Evolutionary conservation across 2,888 invertebrate genomes (phyloP).

Genomic region (Rhamnusium bicolor): DNA sequence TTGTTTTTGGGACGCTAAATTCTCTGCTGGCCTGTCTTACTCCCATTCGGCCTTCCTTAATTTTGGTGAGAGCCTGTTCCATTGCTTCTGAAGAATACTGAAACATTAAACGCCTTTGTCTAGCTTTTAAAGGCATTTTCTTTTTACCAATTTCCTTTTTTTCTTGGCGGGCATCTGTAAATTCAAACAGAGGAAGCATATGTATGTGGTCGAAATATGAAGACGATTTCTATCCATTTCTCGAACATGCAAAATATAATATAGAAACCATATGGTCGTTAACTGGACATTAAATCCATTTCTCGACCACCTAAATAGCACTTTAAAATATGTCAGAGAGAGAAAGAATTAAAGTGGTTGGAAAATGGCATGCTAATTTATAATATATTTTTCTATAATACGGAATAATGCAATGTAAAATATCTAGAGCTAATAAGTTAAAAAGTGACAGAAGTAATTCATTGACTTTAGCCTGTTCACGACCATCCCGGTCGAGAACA

Average conservation of each 20-base stretch:
- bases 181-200: too few relatives aligned
- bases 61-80: neutral
- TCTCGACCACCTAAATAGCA: neutral
- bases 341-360: neutral
- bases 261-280: neutral
- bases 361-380: neutral
- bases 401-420: neutral
- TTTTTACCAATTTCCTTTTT: neutral
- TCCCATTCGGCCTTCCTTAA: neutral
- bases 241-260: neutral
- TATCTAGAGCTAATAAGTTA: too few relatives aligned
- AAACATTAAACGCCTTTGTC: neutral
- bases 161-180: neutral
- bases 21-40: conserved; percentile 36
- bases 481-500: too few relatives aligned
- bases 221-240: neutral
- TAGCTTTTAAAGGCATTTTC: neutral
- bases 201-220: neutral
- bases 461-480: too few relatives aligned
- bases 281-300: neutral
- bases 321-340: neutral
- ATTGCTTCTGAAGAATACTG: neutral
- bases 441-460: too few relatives aligned
- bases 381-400: neutral
- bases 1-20: conserved; percentile 48